These are phyloP conservation scores for Lutjanus erythropterus DNA, from an alignment of 2,113 vertebrate species.

Conservation along the genomic window DNA sequence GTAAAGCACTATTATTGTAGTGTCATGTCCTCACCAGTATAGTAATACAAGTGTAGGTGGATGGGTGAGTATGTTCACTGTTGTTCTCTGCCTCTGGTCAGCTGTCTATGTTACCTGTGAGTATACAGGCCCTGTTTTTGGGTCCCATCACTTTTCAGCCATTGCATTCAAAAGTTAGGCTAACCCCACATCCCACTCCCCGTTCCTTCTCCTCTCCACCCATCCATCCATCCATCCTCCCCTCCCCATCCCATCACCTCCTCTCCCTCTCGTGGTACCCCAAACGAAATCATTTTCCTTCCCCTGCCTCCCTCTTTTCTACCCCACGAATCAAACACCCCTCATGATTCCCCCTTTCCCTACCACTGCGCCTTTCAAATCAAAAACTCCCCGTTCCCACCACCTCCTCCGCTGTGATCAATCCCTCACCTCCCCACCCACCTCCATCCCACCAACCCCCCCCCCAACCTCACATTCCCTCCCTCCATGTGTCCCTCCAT, in stretches of 20 bases:
- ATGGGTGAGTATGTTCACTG: constrained; percentile 68
- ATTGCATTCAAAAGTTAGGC: constrained; percentile 72
- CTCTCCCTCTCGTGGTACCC: constrained; percentile 3
- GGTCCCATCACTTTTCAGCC: constrained; percentile 73
- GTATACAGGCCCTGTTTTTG: constrained; percentile 48
- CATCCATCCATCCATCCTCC: constrained; percentile 15
- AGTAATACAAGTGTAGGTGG: constrained; percentile 71
- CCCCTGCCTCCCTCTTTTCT: constrained; percentile 41
- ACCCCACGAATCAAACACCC: constrained; percentile 57
- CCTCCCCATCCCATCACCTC: not conserved
- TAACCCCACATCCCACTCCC: constrained; percentile 72
- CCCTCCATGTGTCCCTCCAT: constrained; percentile 56
- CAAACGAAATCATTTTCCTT: constrained; percentile 45
- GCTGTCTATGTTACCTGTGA: constrained; percentile 65
- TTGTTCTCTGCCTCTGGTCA: constrained; percentile 67
- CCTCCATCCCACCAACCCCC: constrained; percentile 1
- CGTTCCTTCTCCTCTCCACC: constrained; percentile 58
- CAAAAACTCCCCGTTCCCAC: constrained; percentile 31
- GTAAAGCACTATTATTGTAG: not conserved
- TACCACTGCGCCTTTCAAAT: constrained; percentile 34
- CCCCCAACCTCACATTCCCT: constrained; percentile 30
- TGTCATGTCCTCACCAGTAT: constrained; percentile 60
- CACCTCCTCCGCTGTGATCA: constrained; percentile 37
- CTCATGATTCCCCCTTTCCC: constrained; percentile 24
- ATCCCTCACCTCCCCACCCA: not conserved